Evolutionary conservation across 2,113 vertebrate species (phyloP), one percentile per base, ranked within the genome.

Genomic region (Ondatra zibethicus): DNA sequence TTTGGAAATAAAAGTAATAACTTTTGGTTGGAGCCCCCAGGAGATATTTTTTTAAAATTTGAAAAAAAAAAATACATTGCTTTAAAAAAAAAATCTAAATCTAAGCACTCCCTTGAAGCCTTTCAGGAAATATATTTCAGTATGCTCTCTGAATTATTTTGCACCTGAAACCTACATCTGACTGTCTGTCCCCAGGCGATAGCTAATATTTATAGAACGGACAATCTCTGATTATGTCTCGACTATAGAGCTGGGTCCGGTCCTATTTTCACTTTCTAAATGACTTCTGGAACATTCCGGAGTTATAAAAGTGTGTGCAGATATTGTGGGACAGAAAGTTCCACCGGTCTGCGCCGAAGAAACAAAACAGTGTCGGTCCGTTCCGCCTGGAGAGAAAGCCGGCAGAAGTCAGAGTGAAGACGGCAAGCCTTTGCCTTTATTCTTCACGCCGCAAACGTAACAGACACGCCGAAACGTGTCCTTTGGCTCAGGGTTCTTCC

Each of bases 401-500:
- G 72, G 80, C 91, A 65, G 88, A 36, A 70, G 5, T 72, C 88
- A 50, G 91, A 92, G 96, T 47, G 4, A 78, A 31, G 58, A 94
- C 45, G 65, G 73, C 90, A 92, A 76, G 36, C 1, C 29, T 96
- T 92, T 16, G 86, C 95, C 90, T 97, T 66, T 27, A 29, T 65
- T 89, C 33, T 9, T 5, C 36, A 91, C 5, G 12, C 92, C 66
- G 97, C 97, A 92, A 89, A 72, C 5, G 81, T 97, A 52, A 97
- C 72, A 97, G 97, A 95, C 86, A 70, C 84, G 90, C 31, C 17
- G 86, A 95, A 89, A 93, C 88, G 68, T 91, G 91, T 78, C 33
- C n/a, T 94, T 93, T 92, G 96, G 93, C 97, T 98, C 98, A 98
- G 97, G 97, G 98, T 98, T 90, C 95, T 97, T 78, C 92, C 93